Evolutionary conservation across 1,140 invertebrate species (phyloP).

Genomic region (Macrosteles quadrilineatus): DNA sequence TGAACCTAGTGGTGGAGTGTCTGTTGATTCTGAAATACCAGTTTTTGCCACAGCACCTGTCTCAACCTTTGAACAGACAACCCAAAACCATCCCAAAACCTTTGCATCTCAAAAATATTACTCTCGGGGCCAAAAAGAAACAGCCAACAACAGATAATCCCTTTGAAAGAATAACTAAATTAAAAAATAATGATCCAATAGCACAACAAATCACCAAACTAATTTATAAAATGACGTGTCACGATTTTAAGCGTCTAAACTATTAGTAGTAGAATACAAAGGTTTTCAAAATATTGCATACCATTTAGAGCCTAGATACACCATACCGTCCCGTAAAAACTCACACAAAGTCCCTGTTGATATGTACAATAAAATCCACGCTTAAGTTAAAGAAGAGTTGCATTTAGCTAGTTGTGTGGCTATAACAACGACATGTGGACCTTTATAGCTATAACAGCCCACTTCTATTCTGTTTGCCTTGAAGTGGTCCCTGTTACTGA

Average conservation of each 20-base stretch:
- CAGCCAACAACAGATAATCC: not conserved
- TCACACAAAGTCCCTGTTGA: not conserved
- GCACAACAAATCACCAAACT: not conserved
- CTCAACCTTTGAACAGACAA: too few species aligned
- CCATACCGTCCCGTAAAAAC: not conserved
- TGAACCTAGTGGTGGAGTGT: not conserved
- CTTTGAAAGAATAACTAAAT: not conserved
- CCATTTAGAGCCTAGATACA: not conserved
- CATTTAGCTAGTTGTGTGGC: not conserved
- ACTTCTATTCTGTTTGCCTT: too few species aligned
- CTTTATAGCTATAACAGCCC: not conserved
- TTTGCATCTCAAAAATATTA: not conserved
- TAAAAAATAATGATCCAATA: not conserved
- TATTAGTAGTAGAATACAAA: not conserved
- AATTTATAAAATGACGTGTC: too few species aligned
- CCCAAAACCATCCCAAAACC: too few species aligned
- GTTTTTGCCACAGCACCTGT: too few species aligned
- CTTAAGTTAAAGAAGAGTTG: not conserved
- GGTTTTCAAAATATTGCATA: not conserved
- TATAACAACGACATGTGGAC: slow-evolving; percentile 7
- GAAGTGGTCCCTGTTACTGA: too few species aligned
- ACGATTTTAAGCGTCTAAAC: too few species aligned
- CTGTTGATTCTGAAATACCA: too few species aligned
- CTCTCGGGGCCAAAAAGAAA: not conserved
- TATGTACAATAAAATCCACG: not conserved